These are phyloP conservation scores for Lysandra coridon DNA, from an alignment of 2,888 invertebrate genomes.

Conservation along the genomic window DNA sequence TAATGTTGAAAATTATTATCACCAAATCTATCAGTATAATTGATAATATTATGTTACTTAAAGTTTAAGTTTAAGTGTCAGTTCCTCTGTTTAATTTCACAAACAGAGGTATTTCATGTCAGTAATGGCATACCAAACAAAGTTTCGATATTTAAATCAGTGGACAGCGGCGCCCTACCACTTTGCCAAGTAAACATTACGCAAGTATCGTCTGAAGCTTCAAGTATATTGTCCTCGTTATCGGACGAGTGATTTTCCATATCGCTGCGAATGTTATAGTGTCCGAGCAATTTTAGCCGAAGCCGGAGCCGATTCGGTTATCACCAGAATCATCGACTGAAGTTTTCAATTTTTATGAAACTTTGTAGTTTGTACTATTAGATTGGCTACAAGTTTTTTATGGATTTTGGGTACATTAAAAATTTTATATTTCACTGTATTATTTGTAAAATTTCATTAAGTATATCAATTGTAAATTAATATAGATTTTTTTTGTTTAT, in stretches of 20 bases:
- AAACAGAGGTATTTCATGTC: background rate
- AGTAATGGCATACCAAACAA: conserved; percentile 7
- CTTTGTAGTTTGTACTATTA: background rate
- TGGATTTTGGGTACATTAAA: too few relatives aligned
- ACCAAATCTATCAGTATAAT: too few relatives aligned
- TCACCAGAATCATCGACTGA: background rate
- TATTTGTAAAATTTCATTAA: too few relatives aligned
- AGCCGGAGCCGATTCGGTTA: background rate
- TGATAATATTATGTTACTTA: too few relatives aligned
- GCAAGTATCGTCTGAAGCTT: conserved; percentile 19
- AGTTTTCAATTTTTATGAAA: background rate
- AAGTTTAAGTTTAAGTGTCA: too few relatives aligned
- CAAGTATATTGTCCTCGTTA: conserved; percentile 33
- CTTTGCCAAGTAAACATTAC: conserved; percentile 31
- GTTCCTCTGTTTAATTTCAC: background rate
- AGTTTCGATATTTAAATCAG: conserved; percentile 28
- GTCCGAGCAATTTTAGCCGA: background rate
- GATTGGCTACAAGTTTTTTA: too few relatives aligned
- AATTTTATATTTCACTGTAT: too few relatives aligned
- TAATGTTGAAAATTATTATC: too few relatives aligned
- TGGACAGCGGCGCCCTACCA: conserved; percentile 24
- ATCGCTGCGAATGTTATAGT: conserved; percentile 34
- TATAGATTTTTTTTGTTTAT: too few relatives aligned
- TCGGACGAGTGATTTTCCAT: conserved; percentile 39
- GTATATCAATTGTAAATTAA: too few relatives aligned